Percentiles rank a stretch among this genome's conserved stretches.
Conservation (phyloP, 2,797 vertebrate genomes). For the Rachycentron canadum region DNA sequence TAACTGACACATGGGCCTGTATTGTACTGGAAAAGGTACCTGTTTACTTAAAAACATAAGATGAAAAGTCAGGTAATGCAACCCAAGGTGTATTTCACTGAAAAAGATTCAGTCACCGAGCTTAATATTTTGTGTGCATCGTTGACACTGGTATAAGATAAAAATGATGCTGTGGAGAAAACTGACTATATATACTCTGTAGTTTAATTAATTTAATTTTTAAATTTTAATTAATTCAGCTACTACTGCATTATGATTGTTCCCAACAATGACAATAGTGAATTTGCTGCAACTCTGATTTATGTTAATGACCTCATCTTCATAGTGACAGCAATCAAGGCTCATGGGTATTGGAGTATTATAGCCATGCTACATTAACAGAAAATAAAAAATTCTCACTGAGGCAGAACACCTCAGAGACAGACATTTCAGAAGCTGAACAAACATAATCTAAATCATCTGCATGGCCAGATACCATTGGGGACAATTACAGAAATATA, state of each 20-base stretch:
- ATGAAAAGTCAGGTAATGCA: no score
- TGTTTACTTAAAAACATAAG: no score
- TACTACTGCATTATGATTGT: not conserved
- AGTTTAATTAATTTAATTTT: not conserved
- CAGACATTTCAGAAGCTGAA: not conserved
- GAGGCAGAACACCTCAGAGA: not conserved
- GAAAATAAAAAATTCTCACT: not conserved
- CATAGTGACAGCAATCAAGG: not conserved
- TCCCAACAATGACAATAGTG: not conserved
- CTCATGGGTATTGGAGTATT: not conserved
- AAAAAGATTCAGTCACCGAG: no score
- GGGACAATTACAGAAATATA: no score
- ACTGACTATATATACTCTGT: not conserved
- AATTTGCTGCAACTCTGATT: not conserved
- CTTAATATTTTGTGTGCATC: no score
- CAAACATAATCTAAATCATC: no score
- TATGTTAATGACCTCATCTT: not conserved
- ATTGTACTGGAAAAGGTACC: no score
- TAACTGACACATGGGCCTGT: no score
- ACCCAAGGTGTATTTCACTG: no score
- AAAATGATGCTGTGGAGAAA: no score
- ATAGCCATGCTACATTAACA: not conserved
- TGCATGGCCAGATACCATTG: no score
- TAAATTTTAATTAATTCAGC: not conserved
- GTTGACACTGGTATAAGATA: no score